Percentiles rank a stretch among this genome's conserved stretches.
phyloP scores from a whole-genome alignment of 2,888 invertebrate genomes.

The Dichetophora obliterata region DNA sequence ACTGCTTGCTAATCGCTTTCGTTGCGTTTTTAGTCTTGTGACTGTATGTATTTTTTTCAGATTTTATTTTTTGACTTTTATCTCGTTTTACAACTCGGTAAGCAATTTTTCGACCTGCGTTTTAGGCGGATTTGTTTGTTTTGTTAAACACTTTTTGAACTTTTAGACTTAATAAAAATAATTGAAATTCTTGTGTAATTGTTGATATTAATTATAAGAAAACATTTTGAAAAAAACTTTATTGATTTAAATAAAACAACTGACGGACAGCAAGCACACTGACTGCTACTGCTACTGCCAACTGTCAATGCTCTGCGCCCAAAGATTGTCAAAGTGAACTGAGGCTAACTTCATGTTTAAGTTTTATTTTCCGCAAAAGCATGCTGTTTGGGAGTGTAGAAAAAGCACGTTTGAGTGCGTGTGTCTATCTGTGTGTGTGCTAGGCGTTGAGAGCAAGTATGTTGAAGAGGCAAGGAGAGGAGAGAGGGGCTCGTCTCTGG shows the following conservation, averaged over 20 bases:
- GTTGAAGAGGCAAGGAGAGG: neutral
- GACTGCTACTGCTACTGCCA: neutral
- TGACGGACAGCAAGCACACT: neutral
- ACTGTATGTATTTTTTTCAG: neutral
- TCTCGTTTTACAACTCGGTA: neutral
- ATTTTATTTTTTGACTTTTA: constrained; percentile 7
- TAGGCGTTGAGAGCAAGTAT: neutral
- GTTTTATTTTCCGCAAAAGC: neutral
- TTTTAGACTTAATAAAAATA: neutral
- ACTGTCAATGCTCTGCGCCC: constrained; percentile 1
- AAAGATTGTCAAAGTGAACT: constrained; percentile 15
- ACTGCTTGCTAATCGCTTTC: neutral
- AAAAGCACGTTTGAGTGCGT: neutral
- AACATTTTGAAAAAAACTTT: neutral
- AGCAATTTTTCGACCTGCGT: neutral
- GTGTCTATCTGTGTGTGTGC: neutral
- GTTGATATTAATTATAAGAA: neutral
- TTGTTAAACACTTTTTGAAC: neutral
- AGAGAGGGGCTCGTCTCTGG: neutral
- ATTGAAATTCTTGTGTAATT: neutral
- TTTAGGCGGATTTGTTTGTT: neutral
- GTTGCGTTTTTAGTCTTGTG: constrained; percentile 12
- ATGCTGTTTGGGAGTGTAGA: neutral
- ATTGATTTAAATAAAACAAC: neutral
- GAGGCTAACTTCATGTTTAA: neutral